Percentiles rank a stretch among this genome's conserved stretches.
These are phyloP conservation scores for Cryptus armator DNA, from an alignment of 2,888 invertebrate genomes.

Conservation along the genomic window DNA sequence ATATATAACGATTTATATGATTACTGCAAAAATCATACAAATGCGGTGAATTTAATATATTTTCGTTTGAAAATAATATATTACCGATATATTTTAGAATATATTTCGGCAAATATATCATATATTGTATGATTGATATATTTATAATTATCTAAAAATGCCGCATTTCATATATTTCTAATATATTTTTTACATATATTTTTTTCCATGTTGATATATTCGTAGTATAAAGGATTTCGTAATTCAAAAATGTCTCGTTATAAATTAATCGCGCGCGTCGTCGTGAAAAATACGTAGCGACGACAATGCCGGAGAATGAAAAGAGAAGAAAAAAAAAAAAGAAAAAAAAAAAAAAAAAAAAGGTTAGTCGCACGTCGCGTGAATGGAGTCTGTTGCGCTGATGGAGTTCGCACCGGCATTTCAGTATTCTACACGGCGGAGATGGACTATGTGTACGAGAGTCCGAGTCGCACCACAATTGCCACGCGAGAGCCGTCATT, in stretches of 20 bases:
- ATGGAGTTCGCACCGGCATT: slow-evolving; percentile 28
- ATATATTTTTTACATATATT: too few relatives aligned
- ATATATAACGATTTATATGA: too few relatives aligned
- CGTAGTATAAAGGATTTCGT: not conserved
- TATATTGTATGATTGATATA: too few relatives aligned
- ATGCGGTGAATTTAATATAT: too few relatives aligned
- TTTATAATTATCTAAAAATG: too few relatives aligned
- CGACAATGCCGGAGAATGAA: slow-evolving; percentile 7
- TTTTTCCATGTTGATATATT: not conserved
- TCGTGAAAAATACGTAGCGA: not conserved
- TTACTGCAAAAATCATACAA: too few relatives aligned
- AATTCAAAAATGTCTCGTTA: slow-evolving; percentile 10
- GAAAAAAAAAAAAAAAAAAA: not conserved
- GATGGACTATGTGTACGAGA: not conserved
- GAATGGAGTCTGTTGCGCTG: slow-evolving; percentile 27
- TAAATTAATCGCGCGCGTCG: slow-evolving; percentile 8
- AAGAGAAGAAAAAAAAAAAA: not conserved
- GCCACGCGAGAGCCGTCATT: slow-evolving; percentile 58
- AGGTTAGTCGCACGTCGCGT: slow-evolving; percentile 20
- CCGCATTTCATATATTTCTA: too few relatives aligned
- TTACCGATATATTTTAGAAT: too few relatives aligned
- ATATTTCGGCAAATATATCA: too few relatives aligned
- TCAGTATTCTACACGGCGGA: slow-evolving; percentile 14
- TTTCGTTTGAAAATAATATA: too few relatives aligned
- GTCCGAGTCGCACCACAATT: slow-evolving; percentile 43